Evolutionary conservation across 1,140 invertebrate genomes (phyloP), one percentile per base, ranked within the genome.

Genomic region (Drosophila grimshawi): DNA sequence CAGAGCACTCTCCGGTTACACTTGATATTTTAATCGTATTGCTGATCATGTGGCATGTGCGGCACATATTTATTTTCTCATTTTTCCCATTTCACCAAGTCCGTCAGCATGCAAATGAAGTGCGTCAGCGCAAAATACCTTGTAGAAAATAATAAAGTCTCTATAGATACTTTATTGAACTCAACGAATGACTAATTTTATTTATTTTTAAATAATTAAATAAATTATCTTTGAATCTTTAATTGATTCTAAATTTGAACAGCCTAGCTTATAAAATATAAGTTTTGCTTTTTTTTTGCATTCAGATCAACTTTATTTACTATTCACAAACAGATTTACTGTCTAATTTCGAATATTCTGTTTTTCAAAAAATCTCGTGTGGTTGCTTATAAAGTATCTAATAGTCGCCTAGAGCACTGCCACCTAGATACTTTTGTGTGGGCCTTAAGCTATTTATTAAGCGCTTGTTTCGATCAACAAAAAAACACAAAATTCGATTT

Each of bases 21-120:
- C 72, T 83, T 83, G 80, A 83, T 89, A 83, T 86, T 81, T 86
- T 86, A 86, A 86, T 86, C 83, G 83, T 85, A 76, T 88, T 88
- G 83, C 78, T 70, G 81, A 85, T 85, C 81, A 81, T 69, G 43
- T 68, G 64, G 70, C 70, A 73, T 68, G 69, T 72, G 69, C 49
- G 63, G 51, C 69, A 67, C 55, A 60, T 37, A 67, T 60, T n/a
- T 35, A 39, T 62, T 29, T 33, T 11, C 29, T 19, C 35, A 59
- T 65, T 43, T 59, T 52, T 73, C 10, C 10, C 70, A 73, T 73
- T 73, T 73, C 64, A 73, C 67, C 67, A 70, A 70, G 49, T 63
- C 59, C 63, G 49, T 70, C 35, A 35, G 55, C 41, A 73, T 73
- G 70, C 70, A 73, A 73, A 73, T 73, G 70, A 60, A 33, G 64